Conservation (phyloP, 1,140 invertebrate genomes). For the Ylistrum balloti region DNA sequence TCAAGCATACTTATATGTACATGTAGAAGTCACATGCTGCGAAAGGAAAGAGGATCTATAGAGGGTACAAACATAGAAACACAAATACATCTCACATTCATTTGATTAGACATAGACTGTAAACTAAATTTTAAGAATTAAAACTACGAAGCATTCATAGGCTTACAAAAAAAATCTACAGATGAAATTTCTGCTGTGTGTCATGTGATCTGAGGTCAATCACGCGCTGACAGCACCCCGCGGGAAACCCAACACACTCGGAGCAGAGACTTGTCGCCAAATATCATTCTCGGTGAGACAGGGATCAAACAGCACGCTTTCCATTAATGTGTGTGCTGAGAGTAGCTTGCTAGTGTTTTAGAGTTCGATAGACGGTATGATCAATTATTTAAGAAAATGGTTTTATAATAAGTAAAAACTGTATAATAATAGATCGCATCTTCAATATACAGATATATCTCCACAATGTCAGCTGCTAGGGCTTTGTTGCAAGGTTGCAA, state of each 20-base stretch:
- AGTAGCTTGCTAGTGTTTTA: neutral
- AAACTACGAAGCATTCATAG: neutral
- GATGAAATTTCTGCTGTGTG: neutral
- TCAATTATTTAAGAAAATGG: constrained; percentile 27
- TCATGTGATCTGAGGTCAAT: neutral
- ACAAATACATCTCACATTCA: neutral
- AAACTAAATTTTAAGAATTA: neutral
- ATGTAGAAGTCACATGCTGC: too few species aligned
- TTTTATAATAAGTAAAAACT: neutral
- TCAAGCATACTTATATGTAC: too few species aligned
- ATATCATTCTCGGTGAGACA: neutral
- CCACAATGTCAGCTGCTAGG: neutral
- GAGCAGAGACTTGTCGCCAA: neutral
- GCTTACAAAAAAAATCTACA: neutral
- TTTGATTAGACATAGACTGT: neutral
- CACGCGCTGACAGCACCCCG: neutral
- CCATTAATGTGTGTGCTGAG: neutral
- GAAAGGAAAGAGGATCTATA: neutral
- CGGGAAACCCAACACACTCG: neutral
- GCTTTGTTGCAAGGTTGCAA: neutral
- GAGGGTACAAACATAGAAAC: neutral
- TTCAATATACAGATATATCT: neutral
- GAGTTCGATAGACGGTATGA: neutral
- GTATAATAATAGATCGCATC: neutral
- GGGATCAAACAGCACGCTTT: neutral